Base-by-base conservation (phyloP, 2,888 invertebrate genomes). In the Xestia ashworthii region DNA sequence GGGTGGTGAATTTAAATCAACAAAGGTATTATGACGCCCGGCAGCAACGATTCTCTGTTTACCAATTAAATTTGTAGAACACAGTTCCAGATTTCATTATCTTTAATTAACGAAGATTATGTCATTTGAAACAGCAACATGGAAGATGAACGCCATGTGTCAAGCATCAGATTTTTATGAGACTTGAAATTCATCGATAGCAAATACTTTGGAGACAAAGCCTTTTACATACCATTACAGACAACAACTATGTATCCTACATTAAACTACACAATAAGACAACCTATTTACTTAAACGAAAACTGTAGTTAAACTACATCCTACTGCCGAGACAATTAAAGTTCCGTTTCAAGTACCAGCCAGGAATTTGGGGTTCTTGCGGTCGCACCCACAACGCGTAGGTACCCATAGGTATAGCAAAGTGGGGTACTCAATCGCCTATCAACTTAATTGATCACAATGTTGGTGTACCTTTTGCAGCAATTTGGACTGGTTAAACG, bases 401-500 rank as follows among this genome's bases (percentile, higher is more conserved):
- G 75, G 85, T 85, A 88, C 60, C 64, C 67, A 65, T 88, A 88
- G 88, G 85, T 88, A 88, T 82, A 87, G 83, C 78, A 84, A 88
- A 89, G 84, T 89, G 76, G 86, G 86, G 87, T 83, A 89, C 91
- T 90, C 90, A 91, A 91, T 91, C 89, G 90, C 89, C 89, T 89
- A 92, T 93, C 91, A 89, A 89, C 88, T 89, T 92, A 93, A 94
- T 94, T 91, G 91, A 92, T 92, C 87, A 83, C 89, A 89, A 89
- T 88, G 88, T 89, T 89, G 87, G 90, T 89, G 89, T 89, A 91
- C 92, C 91, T 92, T 91, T 91, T 89, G 87, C 91, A 92, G 92
- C 89, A 93, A 93, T 93, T 93, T 92, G 89, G 90, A 88, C 89
- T 90, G 88, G 92, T 93, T 93, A 92, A 92, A 91, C 91, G 93